These are phyloP conservation scores for Pachymerium ferrugineum DNA, from an alignment of 2,888 invertebrate genomes.

Conservation along the genomic window DNA sequence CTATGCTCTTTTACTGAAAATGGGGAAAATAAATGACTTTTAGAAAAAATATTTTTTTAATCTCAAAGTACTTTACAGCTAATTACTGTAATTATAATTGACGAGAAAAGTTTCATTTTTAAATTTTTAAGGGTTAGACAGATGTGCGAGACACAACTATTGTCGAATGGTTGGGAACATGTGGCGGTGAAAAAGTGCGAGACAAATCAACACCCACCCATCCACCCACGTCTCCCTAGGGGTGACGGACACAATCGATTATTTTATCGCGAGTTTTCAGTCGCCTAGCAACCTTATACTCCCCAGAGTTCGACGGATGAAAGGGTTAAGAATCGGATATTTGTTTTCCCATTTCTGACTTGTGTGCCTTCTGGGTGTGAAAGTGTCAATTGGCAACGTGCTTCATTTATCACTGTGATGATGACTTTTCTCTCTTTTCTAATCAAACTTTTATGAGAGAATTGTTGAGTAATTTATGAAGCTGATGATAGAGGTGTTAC, in stretches of 20 bases:
- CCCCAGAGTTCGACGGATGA: not conserved
- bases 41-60: too few species aligned
- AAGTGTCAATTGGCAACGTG: not conserved
- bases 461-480: too few species aligned
- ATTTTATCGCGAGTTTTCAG: not conserved
- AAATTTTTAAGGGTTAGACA: too few species aligned
- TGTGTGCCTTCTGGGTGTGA: not conserved
- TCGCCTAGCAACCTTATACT: not conserved
- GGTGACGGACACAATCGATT: slow-evolving; percentile 3
- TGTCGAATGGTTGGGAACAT: too few species aligned
- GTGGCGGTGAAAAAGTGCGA: not conserved
- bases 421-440: not conserved
- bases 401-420: not conserved
- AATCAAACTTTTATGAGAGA: not conserved
- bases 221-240: not conserved
- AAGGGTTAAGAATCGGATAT: not conserved
- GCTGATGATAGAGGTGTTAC: too few species aligned
- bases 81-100: too few species aligned
- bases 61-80: too few species aligned
- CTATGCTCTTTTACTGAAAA: too few species aligned
- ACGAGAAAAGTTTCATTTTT: too few species aligned
- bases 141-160: too few species aligned
- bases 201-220: not conserved
- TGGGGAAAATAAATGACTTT: too few species aligned
- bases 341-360: not conserved